A percentile compares a stretch with the other conserved stretches of the same genome.
Evolutionary conservation across 2,113 vertebrate species (phyloP).

Genomic region (Poicephalus meyeri): DNA sequence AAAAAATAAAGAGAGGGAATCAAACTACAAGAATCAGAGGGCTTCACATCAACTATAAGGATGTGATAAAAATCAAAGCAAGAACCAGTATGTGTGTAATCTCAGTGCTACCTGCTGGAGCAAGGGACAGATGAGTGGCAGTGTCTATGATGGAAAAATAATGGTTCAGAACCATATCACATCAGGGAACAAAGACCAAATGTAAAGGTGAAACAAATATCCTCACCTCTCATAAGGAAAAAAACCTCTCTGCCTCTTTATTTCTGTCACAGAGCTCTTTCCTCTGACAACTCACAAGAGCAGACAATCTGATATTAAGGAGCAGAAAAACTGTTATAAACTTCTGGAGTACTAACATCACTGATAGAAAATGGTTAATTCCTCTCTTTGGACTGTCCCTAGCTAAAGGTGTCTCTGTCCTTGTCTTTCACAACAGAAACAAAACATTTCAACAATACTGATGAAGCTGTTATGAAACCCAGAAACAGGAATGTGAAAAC

Average conservation of each 20-base stretch:
- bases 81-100: accelerated
- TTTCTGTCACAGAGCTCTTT: neutral
- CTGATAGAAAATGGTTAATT: neutral
- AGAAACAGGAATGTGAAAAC: neutral
- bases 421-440: neutral
- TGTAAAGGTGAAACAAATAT: neutral
- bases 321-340: neutral
- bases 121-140: neutral
- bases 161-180: neutral
- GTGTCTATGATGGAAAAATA: neutral
- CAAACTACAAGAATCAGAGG: neutral
- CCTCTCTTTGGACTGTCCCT: neutral
- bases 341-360: neutral
- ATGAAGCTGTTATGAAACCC: neutral
- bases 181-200: neutral
- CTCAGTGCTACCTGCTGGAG: neutral
- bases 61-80: neutral
- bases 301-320: neutral
- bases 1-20: neutral
- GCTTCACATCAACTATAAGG: neutral
- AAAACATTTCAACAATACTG: neutral
- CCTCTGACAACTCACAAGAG: neutral
- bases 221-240: neutral
- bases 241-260: neutral
- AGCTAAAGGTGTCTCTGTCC: neutral